phyloP scores from a whole-genome alignment of 1,140 invertebrate species.

The Chironomus tepperi region DNA sequence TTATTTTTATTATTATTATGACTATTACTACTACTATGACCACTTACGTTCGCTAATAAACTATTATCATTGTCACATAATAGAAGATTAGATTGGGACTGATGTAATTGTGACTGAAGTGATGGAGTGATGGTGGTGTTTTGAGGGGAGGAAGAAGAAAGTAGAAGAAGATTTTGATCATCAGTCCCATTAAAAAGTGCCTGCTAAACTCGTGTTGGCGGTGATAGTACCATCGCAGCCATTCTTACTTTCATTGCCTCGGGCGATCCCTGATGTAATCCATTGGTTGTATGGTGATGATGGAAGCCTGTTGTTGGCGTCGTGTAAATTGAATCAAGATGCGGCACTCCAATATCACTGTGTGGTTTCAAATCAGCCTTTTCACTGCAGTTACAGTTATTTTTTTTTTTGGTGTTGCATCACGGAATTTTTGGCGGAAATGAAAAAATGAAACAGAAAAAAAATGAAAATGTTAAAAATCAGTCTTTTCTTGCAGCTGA shows the following conservation, averaged over 20 bases:
- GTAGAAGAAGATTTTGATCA: slow-evolving; percentile 16
- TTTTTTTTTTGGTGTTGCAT: slow-evolving; percentile 4
- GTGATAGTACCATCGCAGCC: slow-evolving; percentile 66
- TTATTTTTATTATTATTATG: neutral
- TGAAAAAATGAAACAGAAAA: slow-evolving; percentile 29
- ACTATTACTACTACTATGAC: slow-evolving; percentile 16
- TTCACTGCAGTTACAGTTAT: slow-evolving; percentile 30
- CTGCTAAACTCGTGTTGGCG: slow-evolving; percentile 68
- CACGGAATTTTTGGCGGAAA: slow-evolving; percentile 15
- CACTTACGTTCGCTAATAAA: slow-evolving; percentile 13
- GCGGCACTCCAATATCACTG: slow-evolving; percentile 38
- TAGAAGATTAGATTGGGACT: slow-evolving; percentile 25
- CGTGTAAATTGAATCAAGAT: slow-evolving; percentile 41
- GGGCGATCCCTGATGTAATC: slow-evolving; percentile 43
- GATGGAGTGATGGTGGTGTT: neutral
- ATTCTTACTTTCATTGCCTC: slow-evolving; percentile 71
- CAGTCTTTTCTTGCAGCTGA: neutral
- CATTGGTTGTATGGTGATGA: slow-evolving; percentile 37
- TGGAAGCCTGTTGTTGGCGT: slow-evolving; percentile 32
- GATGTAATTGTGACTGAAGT: slow-evolving; percentile 3
- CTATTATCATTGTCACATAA: slow-evolving; percentile 26
- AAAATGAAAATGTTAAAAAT: slow-evolving; percentile 25
- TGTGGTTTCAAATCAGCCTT: slow-evolving; percentile 42
- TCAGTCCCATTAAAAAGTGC: slow-evolving; percentile 35
- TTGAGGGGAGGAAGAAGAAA: neutral